Conservation (phyloP, 2,797 vertebrate species). For the Danio tinwini region DNA sequence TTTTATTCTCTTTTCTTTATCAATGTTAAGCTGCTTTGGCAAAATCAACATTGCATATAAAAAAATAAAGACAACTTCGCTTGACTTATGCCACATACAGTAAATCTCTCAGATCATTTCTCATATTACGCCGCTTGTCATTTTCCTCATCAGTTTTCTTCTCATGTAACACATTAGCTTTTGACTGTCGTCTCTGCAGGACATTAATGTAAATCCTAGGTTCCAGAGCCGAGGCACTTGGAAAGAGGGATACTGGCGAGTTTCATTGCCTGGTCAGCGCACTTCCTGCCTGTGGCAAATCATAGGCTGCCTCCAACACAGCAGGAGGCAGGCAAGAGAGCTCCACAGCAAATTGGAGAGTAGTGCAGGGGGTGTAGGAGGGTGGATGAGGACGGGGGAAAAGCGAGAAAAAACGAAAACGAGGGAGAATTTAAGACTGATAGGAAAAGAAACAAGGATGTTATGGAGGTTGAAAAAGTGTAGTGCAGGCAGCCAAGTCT, state of each 20-base stretch:
- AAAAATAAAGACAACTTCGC: too few relatives aligned
- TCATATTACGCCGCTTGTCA: neutral
- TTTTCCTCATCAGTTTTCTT: conserved; percentile 5
- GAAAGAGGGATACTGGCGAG: conserved; percentile 48
- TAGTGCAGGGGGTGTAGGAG: neutral
- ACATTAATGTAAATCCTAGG: conserved; percentile 79
- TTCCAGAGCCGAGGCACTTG: conserved; percentile 66
- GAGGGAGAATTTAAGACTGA: conserved; percentile 34
- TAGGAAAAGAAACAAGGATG: conserved; percentile 34
- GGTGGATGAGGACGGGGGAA: conserved; percentile 1
- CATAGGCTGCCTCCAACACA: conserved; percentile 58
- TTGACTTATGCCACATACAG: conserved; percentile 14
- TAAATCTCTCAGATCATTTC: conserved; percentile 1
- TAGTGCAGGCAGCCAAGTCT: conserved; percentile 51
- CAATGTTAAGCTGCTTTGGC: too few relatives aligned
- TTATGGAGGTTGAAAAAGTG: conserved; percentile 49
- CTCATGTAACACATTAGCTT: conserved; percentile 59
- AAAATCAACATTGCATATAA: too few relatives aligned
- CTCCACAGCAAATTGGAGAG: conserved; percentile 40
- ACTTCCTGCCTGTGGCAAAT: conserved; percentile 74
- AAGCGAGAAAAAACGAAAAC: conserved; percentile 57
- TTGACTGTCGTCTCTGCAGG: conserved; percentile 64
- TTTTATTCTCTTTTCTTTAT: too few relatives aligned
- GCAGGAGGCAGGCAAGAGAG: conserved; percentile 49
- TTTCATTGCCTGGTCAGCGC: conserved; percentile 70